phyloP scores from a whole-genome alignment of 64 coral and sea anemone genomes.

The Montipora capricornis region DNA sequence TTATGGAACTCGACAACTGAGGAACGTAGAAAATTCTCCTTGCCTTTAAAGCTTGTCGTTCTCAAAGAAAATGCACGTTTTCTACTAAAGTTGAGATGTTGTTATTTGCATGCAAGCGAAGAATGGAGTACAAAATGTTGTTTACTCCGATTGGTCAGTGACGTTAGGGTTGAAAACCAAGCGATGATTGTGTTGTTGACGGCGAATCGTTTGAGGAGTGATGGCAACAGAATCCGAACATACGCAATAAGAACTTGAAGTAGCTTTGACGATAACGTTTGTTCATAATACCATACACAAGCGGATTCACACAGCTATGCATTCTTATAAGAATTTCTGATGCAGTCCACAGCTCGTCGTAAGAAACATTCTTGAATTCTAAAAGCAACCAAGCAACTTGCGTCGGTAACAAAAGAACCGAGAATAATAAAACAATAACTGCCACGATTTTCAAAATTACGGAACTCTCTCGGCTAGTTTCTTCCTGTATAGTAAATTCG shows the following conservation, averaged over 20 bases:
- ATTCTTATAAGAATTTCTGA: conserved; percentile 69
- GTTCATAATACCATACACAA: conserved; percentile 79
- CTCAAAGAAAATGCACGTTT: too few species aligned
- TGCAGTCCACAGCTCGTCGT: background rate
- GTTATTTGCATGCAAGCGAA: too few species aligned
- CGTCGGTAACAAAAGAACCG: conserved; percentile 32
- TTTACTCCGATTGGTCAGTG: too few species aligned
- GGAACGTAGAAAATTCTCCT: too few species aligned
- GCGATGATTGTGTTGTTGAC: too few species aligned
- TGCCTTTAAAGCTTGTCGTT: too few species aligned
- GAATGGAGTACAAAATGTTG: too few species aligned
- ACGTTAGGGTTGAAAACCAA: too few species aligned
- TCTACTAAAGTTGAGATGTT: too few species aligned
- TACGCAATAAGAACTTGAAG: background rate
- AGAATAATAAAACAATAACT: conserved; percentile 51
- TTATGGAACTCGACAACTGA: too few species aligned
- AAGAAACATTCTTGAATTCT: conserved; percentile 26
- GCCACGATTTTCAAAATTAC: conserved; percentile 40
- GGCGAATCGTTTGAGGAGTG: too few species aligned
- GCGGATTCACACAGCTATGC: conserved; percentile 79
- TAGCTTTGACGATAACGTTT: conserved; percentile 66
- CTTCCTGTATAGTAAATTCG: background rate
- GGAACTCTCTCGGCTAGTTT: conserved; percentile 30
- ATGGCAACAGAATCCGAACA: background rate
- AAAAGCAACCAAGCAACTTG: conserved; percentile 72